These are phyloP conservation scores for Cyanistes caeruleus DNA, from an alignment of 2,113 vertebrate genomes.

Conservation along the genomic window DNA sequence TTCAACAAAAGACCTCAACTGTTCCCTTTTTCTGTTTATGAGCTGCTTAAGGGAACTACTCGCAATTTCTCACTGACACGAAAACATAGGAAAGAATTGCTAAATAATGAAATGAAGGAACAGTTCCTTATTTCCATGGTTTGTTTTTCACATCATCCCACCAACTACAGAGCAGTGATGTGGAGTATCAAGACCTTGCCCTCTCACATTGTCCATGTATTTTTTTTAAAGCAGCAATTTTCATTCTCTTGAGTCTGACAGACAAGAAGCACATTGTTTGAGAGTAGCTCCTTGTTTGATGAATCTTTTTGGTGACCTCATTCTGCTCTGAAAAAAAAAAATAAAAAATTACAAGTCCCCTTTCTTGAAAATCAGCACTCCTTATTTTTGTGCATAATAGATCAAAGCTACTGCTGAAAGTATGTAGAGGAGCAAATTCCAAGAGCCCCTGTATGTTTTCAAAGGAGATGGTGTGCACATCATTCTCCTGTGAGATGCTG, in stretches of 20 bases:
- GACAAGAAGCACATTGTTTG: slow-evolving; percentile 48
- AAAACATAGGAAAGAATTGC: not conserved
- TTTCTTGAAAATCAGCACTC: not conserved
- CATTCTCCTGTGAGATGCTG: not conserved
- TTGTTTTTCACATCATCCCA: not conserved
- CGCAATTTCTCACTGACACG: not conserved
- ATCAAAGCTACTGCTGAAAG: slow-evolving; percentile 28
- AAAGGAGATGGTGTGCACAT: not conserved
- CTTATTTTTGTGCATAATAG: not conserved
- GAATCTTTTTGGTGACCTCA: slow-evolving; percentile 14
- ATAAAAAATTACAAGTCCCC: not conserved
- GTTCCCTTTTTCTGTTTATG: not conserved
- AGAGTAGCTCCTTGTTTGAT: not conserved
- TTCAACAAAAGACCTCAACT: not conserved
- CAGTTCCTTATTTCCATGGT: not conserved
- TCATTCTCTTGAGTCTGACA: not conserved
- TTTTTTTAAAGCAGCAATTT: slow-evolving; percentile 24
- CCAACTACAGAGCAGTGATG: not conserved
- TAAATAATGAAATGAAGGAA: not conserved
- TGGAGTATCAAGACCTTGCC: not conserved
- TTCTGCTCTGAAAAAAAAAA: not conserved
- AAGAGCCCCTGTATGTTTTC: not conserved
- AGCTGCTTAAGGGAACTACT: not conserved
- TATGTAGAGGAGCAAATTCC: not conserved
- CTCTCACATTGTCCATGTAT: not conserved